Conservation (phyloP, 2,888 invertebrate species). For the Gasteruption jaculator region DNA sequence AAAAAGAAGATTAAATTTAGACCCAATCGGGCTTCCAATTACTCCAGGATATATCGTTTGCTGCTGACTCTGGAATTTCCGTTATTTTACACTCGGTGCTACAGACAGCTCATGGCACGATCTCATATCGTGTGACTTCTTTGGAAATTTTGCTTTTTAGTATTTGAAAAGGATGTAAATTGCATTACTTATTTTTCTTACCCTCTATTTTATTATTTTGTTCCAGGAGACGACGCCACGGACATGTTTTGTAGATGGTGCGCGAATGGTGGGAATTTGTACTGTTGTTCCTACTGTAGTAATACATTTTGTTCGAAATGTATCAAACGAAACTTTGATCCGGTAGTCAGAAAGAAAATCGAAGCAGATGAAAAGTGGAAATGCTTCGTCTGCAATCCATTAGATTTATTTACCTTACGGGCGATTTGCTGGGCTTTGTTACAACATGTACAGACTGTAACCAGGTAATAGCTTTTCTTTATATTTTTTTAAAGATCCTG, state of each 20-base stretch:
- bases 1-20: too few relatives aligned
- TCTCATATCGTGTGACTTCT: too few relatives aligned
- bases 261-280: conserved; percentile 74
- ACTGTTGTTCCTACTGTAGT: conserved; percentile 70
- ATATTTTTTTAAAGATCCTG: conserved; percentile 1
- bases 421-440: conserved; percentile 70
- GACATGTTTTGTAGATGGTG: conserved; percentile 82
- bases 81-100: too few relatives aligned
- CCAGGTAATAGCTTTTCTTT: conserved; percentile 31
- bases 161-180: conserved; percentile 5
- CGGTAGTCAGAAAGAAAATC: conserved; percentile 64
- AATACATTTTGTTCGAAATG: conserved; percentile 62
- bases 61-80: too few relatives aligned
- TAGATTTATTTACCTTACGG: conserved; percentile 62
- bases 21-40: too few relatives aligned
- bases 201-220: conserved; percentile 1
- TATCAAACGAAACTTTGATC: conserved; percentile 68
- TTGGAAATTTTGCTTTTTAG: too few relatives aligned
- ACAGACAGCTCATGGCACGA: too few relatives aligned
- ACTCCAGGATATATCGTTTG: too few relatives aligned
- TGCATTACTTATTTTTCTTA: neutral
- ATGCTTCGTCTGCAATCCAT: conserved; percentile 71
- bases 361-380: conserved; percentile 76
- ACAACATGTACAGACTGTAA: conserved; percentile 54
- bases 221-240: conserved; percentile 69